A percentile compares a stretch with the other conserved stretches of the same genome.
These are phyloP conservation scores for Auanema freiburgensis DNA, from an alignment of 2,888 invertebrate species.

Conservation along the genomic window DNA sequence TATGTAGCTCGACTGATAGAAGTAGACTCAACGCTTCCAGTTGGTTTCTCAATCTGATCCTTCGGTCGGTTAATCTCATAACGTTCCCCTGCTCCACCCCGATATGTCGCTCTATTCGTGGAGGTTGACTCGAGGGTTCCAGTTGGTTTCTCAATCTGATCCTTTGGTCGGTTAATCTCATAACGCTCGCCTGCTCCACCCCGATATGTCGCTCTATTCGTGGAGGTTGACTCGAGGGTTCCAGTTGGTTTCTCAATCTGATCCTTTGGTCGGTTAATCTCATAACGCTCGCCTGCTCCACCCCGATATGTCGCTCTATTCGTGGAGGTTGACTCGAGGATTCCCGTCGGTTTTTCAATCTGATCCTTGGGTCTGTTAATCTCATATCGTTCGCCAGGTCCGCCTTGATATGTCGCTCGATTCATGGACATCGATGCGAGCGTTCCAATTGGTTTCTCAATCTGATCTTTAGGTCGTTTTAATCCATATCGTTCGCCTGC, in stretches of 20 bases:
- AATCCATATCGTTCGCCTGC: neutral
- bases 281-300: conserved; percentile 4
- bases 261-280: conserved; percentile 4
- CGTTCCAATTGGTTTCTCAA: conserved; percentile 1
- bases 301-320: conserved; percentile 1
- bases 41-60: conserved; percentile 8
- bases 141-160: conserved; percentile 6
- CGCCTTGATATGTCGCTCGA: conserved; percentile 2
- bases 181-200: conserved; percentile 6
- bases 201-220: neutral
- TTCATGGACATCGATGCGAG: conserved; percentile 1
- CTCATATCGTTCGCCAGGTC: conserved; percentile 5
- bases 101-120: neutral
- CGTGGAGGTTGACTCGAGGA: neutral
- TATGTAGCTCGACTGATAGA: neutral
- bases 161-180: neutral
- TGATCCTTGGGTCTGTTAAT: conserved; percentile 9
- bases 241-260: conserved; percentile 2
- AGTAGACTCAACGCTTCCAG: neutral
- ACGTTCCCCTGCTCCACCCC: conserved; percentile 6
- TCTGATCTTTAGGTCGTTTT: neutral
- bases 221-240: neutral
- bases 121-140: conserved; percentile 2
- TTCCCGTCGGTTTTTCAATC: conserved; percentile 1
- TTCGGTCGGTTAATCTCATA: neutral